Conservation (phyloP, 1,140 invertebrate species). For the Prorops nasuta region DNA sequence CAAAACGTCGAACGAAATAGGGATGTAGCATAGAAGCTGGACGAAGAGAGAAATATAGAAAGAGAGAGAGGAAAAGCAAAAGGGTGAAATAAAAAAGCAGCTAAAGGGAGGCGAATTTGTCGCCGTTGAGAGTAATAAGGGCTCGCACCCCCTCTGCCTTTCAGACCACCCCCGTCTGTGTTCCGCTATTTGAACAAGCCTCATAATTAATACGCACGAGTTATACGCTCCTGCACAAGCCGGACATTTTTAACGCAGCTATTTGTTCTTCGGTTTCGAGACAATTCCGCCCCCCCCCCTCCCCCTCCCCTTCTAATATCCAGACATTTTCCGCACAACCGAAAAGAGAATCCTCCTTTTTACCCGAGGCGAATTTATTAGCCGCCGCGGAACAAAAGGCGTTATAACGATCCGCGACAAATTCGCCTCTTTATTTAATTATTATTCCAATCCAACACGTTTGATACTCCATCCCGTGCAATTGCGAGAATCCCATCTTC, state of each 20-base stretch:
- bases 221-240: conserved; percentile 28
- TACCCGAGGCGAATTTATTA: no score
- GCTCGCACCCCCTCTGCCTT: conserved; percentile 29
- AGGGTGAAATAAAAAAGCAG: conserved; percentile 15
- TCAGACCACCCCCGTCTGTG: conserved; percentile 20
- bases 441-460: no score
- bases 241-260: conserved; percentile 41
- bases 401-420: no score
- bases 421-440: no score
- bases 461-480: no score
- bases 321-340: no score
- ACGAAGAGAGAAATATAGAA: conserved; percentile 10
- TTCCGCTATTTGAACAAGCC: conserved; percentile 52
- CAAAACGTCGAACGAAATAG: conserved; percentile 38
- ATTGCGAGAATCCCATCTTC: no score
- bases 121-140: conserved; percentile 43
- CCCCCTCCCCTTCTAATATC: no score
- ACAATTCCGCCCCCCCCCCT: no score
- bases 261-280: conserved; percentile 17
- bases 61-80: conserved; percentile 22
- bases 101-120: conserved; percentile 8
- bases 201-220: conserved; percentile 52
- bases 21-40: conserved; percentile 18
- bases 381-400: no score
- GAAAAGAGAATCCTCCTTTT: no score